Evolutionary conservation across 2,888 invertebrate genomes (phyloP).

Genomic region (Morinoia aosen): DNA sequence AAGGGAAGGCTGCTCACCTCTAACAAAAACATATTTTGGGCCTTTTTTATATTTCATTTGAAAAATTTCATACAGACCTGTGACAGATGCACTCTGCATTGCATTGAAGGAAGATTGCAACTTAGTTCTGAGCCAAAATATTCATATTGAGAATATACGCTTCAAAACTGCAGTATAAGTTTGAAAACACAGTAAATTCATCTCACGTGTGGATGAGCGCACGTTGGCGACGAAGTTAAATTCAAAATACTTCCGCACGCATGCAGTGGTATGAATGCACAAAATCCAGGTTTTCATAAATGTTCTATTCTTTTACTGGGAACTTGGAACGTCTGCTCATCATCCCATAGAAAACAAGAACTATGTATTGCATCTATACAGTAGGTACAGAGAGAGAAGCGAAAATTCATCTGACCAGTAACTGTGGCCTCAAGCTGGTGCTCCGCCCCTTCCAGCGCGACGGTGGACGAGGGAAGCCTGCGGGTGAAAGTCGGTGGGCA

Average conservation of each 20-base stretch:
- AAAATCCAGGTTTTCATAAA: neutral
- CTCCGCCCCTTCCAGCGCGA: conserved; percentile 78
- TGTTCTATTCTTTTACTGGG: neutral
- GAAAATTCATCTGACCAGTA: conserved; percentile 53
- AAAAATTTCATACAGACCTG: no score
- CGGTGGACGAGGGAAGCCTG: conserved; percentile 76
- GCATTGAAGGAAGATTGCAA: no score
- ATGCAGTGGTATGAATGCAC: neutral
- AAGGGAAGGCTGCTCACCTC: no score
- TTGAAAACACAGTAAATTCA: no score
- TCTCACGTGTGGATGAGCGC: neutral
- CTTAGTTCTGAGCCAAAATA: no score
- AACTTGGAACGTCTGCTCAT: neutral
- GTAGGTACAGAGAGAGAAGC: neutral
- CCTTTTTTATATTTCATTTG: no score
- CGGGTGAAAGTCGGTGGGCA: conserved; percentile 79
- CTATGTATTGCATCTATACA: neutral
- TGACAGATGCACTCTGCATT: no score
- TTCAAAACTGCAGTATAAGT: no score
- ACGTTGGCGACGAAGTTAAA: neutral
- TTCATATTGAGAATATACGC: no score
- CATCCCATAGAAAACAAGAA: neutral
- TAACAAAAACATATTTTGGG: no score
- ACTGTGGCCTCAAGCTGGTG: conserved; percentile 81
- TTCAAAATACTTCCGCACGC: neutral